Evolutionary conservation across 2,113 vertebrate species (phyloP).

Genomic region (Syngnathoides biaculeatus): DNA sequence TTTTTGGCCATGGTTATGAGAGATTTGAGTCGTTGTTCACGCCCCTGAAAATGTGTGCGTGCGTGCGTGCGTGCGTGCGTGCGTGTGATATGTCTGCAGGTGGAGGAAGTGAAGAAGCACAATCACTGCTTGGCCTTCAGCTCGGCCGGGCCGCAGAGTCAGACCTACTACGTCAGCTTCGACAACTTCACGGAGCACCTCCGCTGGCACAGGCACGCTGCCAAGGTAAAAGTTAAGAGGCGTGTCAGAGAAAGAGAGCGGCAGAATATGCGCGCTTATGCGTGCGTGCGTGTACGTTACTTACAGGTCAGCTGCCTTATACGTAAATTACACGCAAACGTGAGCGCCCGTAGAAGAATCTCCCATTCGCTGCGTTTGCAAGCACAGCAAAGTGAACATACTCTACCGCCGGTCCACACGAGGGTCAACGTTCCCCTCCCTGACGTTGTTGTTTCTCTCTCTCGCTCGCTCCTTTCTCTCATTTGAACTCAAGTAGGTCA

Average conservation of each 20-base stretch:
- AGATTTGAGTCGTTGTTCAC: slow-evolving; percentile 21
- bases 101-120: slow-evolving; percentile 97
- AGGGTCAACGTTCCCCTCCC: slow-evolving; percentile 19
- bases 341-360: slow-evolving; percentile 23
- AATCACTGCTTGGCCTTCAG: slow-evolving; percentile 97
- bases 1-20: slow-evolving; percentile 2
- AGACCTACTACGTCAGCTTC: slow-evolving; percentile 96
- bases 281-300: slow-evolving; percentile 24
- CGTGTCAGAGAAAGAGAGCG: slow-evolving; percentile 4
- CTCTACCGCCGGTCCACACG: slow-evolving; percentile 20
- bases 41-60: slow-evolving; percentile 19
- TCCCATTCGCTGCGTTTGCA: neutral
- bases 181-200: slow-evolving; percentile 96
- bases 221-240: slow-evolving; percentile 79
- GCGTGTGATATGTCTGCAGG: slow-evolving; percentile 67
- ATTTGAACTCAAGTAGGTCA: slow-evolving; percentile 70
- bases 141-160: slow-evolving; percentile 95
- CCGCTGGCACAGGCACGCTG: slow-evolving; percentile 92
- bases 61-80: slow-evolving; percentile 26
- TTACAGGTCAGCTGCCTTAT: slow-evolving; percentile 38
- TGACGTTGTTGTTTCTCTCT: slow-evolving; percentile 23
- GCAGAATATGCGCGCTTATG: slow-evolving; percentile 23
- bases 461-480: slow-evolving; percentile 33
- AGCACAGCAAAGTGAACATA: slow-evolving; percentile 25
- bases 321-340: slow-evolving; percentile 25